Percentiles rank a stretch among this genome's conserved stretches.
phyloP scores from a whole-genome alignment of 2,113 vertebrate species.

The Sialia sialis region DNA sequence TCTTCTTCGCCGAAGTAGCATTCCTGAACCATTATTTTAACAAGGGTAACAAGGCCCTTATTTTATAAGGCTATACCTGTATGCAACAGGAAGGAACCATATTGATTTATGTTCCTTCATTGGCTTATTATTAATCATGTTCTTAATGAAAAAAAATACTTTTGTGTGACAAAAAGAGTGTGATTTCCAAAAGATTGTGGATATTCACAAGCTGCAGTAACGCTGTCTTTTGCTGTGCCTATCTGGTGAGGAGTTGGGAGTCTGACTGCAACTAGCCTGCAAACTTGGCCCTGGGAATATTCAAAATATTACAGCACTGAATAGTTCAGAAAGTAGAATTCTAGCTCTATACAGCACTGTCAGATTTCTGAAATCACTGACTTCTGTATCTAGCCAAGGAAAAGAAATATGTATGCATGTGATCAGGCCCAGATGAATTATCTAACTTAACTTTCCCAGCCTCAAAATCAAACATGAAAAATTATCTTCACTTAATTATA shows the following conservation, averaged over 20 bases:
- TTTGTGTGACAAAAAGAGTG: background rate
- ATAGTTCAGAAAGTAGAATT: background rate
- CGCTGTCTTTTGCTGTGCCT: background rate
- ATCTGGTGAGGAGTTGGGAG: background rate
- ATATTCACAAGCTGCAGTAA: background rate
- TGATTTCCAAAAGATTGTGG: background rate
- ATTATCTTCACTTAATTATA: background rate
- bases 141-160: background rate
- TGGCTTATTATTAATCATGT: too few relatives aligned
- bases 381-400: background rate
- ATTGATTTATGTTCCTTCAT: background rate
- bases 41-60: background rate
- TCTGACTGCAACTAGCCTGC: background rate
- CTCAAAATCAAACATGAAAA: background rate
- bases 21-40: background rate
- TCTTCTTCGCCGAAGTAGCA: background rate
- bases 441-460: background rate
- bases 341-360: background rate
- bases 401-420: background rate
- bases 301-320: background rate
- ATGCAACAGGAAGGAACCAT: background rate
- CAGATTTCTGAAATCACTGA: background rate
- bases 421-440: background rate
- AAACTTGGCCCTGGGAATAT: background rate
- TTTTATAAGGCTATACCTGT: background rate